A percentile compares a stretch with the other conserved stretches of the same genome.
These are phyloP conservation scores for Pocillopora verrucosa DNA, from an alignment of 64 coral and sea anemone genomes.

Conservation along the genomic window DNA sequence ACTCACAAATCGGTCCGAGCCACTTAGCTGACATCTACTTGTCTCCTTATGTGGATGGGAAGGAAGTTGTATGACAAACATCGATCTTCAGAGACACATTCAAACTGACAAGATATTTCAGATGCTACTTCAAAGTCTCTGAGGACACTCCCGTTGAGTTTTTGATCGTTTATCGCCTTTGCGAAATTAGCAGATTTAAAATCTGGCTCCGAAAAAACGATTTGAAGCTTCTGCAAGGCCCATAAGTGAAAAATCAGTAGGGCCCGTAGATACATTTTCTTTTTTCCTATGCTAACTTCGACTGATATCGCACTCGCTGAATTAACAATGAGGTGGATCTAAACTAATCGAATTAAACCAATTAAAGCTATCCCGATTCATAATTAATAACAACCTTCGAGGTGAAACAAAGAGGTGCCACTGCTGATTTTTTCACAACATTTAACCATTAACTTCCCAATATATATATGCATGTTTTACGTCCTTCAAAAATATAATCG, in stretches of 20 bases:
- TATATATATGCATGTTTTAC: too few relatives aligned
- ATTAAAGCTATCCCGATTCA: too few relatives aligned
- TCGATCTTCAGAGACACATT: conserved; percentile 6
- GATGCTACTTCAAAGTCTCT: not conserved
- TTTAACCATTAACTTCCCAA: too few relatives aligned
- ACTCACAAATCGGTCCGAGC: too few relatives aligned
- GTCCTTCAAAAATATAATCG: too few relatives aligned
- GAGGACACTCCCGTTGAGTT: not conserved
- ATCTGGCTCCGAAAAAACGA: not conserved
- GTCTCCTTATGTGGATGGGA: not conserved
- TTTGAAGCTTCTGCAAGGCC: not conserved
- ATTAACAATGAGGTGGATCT: too few relatives aligned
- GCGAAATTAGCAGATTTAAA: not conserved
- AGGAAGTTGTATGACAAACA: conserved; percentile 58
- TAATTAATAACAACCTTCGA: too few relatives aligned
- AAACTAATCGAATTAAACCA: too few relatives aligned
- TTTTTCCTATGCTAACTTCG: too few relatives aligned
- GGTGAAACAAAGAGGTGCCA: too few relatives aligned
- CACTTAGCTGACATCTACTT: not conserved
- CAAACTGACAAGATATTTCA: conserved; percentile 18
- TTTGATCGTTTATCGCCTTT: not conserved
- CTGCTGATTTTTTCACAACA: too few relatives aligned
- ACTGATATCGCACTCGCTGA: too few relatives aligned
- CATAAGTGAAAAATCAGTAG: not conserved
- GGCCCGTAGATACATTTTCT: not conserved